Evolutionary conservation across 1,140 invertebrate species (phyloP), one percentile per base, ranked within the genome.

Genomic region (Brachionus koreanus): DNA sequence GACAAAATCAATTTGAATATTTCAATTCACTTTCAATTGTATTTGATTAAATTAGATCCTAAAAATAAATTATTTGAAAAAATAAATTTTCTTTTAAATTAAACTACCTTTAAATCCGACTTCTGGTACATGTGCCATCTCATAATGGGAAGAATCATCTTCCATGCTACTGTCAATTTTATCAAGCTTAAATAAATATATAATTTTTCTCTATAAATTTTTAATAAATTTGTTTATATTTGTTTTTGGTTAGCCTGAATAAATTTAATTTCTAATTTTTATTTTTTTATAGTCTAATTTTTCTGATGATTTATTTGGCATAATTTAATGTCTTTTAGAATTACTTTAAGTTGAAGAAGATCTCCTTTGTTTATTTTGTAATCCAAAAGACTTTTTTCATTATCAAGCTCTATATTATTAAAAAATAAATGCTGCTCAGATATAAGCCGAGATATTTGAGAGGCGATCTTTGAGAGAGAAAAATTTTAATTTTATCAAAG

Each of bases 71-170:
- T 57, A 7, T 19, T 2, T 25, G 19, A 1, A 49, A 57, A 57
- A 49, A 29, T 29, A 13, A 13, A 16, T 49, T 49, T n/a, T 49
- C n/a, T 49, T 6, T 16, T 4, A 49, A 49, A 63, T 25, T 5
- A 63, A 61, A 33, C 9, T 39, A 69, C 65, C 65, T 39, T 69
- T 69, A 16, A 74, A 74, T 19, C 69, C 69, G 43, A 74, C 69
- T 74, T 74, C 69, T 25, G 69, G 69, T 12, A 74, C 69, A 74
- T 74, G 69, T 6, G 69, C 69, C 69, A 74, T 74, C 25, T 74
- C 69, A 46, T 46, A 74, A 13, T 74, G 37, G 12, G 69, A 46
- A 19, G 69, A 74, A 35, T 74, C 69, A 1, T 74, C 69, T 10
- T 74, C 69, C 37, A 74, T 74, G 43, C 9, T 74, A 29, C n/a